phyloP scores from a whole-genome alignment of 2,888 invertebrate genomes.

The Serripes groenlandicus region DNA sequence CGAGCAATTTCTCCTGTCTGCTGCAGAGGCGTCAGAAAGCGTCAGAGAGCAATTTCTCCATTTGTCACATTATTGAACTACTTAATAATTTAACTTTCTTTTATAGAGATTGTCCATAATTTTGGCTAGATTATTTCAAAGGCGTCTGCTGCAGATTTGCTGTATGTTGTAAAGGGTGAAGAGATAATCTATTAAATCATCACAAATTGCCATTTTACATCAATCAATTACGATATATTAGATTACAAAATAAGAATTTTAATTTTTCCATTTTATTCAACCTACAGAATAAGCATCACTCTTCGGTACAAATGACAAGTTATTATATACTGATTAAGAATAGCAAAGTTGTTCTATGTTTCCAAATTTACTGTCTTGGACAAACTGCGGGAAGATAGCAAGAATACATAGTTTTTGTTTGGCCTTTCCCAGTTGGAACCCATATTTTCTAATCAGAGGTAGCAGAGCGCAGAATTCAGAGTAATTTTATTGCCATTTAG shows the following conservation, averaged over 20 bases:
- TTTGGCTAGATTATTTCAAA: no score
- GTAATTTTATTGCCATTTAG: constrained; percentile 15
- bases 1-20: no score
- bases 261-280: not conserved
- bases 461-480: constrained; percentile 10
- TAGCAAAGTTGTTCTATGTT: not conserved
- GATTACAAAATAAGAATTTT: not conserved
- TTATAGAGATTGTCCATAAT: no score
- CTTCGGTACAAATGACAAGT: not conserved
- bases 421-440: not conserved
- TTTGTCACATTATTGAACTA: no score
- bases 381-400: not conserved
- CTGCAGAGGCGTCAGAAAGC: no score
- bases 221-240: not conserved
- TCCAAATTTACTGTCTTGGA: not conserved
- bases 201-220: no score
- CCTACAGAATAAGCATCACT: not conserved
- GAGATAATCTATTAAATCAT: no score
- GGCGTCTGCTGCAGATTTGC: no score
- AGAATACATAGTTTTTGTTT: not conserved
- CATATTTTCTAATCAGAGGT: constrained; percentile 18
- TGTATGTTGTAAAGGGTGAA: no score
- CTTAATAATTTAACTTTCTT: no score
- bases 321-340: not conserved
- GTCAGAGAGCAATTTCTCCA: no score